Conservation (phyloP, 2,888 invertebrate species). For the Brenthis hecate region DNA sequence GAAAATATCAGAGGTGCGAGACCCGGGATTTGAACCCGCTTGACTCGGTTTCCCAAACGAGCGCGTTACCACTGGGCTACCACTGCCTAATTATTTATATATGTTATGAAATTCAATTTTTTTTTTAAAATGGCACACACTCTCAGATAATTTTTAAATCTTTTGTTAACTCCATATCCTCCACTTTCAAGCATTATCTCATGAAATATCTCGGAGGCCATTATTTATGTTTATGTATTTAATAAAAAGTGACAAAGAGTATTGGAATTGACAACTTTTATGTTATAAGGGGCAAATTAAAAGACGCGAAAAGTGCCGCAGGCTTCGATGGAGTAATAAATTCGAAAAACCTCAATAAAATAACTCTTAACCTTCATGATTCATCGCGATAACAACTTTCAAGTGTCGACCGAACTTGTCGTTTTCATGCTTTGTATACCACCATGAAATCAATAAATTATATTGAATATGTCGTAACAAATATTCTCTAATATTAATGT, state of each 20-base stretch:
- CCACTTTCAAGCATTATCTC: not conserved
- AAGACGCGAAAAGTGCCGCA: conserved; percentile 11
- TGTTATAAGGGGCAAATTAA: conserved; percentile 13
- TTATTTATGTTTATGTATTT: not conserved
- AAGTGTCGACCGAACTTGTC: conserved; percentile 27
- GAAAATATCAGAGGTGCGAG: too few species aligned
- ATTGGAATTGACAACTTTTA: conserved; percentile 13
- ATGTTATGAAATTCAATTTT: too few species aligned
- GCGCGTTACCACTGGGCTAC: too few species aligned
- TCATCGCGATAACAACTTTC: conserved; percentile 34
- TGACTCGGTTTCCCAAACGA: too few species aligned
- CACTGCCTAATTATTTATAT: too few species aligned
- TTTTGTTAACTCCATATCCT: too few species aligned
- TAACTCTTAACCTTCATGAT: conserved; percentile 32
- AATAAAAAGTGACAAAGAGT: conserved; percentile 10
- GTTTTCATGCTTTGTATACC: conserved; percentile 16
- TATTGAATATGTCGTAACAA: too few species aligned
- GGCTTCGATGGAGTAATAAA: conserved; percentile 29
- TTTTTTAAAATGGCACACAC: not conserved
- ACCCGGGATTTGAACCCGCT: too few species aligned
- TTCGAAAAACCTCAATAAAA: conserved; percentile 25
- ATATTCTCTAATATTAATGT: not conserved
- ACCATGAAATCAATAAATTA: not conserved
- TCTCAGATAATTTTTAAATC: not conserved
- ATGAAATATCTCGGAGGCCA: not conserved